Base-by-base conservation (phyloP, 2,888 invertebrate genomes). In the Ectemnius cavifrons region DNA sequence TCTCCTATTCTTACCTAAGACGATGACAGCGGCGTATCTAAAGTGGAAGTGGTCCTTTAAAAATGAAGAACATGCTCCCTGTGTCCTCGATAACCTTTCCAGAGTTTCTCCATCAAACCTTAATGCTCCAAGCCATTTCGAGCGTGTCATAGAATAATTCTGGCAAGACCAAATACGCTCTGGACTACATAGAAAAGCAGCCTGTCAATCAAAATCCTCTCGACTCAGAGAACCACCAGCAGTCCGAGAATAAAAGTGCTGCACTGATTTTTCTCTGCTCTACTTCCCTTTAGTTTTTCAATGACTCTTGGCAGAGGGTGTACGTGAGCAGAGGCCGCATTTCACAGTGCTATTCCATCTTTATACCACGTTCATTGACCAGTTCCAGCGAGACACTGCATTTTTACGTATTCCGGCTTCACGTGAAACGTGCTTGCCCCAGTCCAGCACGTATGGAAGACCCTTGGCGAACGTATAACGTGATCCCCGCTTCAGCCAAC, bases 71-170 rank as follows among this genome's bases (percentile, higher is more conserved):
- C 52, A 14, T 13, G 52, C 14, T 11, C 6, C n/a, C 8, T 11
- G 16, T 13, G 16, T 16, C 52, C 52, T 52, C 52, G 52, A 16
- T 52, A 46, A 52, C 20, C 62, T 28, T 62, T 56, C 46, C 20
- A 56, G 56, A 46, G 63, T 64, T 76, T 64, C 62, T 68, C 71
- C 68, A 63, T 75, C 67, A 75, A 71, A 77, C 52, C 18, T 71
- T 68, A 75, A 75, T 71, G 66, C 62, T 64, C 60, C 45, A 2
- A 16, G 61, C 49, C 45, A 16, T 20, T 52, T 28, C n/a, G 28
- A 6, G 52, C 46, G n/a, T 5, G 6, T 47, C 37, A 23, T 47
- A 64, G 52, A 45, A 47, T 28, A 8, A 11, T 2, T 16, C 14
- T 13, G 37, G 16, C 46, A 2, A 13, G 16, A 11, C 46, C 4